A percentile compares a stretch with the other conserved stretches of the same genome.
phyloP scores from a whole-genome alignment of 2,113 vertebrate species.

The Alethe castanea region DNA sequence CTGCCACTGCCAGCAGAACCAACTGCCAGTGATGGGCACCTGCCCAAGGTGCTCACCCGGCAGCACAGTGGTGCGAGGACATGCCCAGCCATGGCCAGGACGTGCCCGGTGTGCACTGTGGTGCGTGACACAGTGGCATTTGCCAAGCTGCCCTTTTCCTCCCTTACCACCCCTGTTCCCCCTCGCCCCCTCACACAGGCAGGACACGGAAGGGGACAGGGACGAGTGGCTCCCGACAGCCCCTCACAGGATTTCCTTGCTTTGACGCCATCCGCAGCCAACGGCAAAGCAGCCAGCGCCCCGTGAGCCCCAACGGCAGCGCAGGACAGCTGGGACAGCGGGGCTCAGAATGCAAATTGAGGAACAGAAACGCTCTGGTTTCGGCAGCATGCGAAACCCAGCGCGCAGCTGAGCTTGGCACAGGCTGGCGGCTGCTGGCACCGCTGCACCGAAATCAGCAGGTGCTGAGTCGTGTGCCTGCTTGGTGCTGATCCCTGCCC shows the following conservation, averaged over 20 bases:
- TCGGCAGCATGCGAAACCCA: not conserved
- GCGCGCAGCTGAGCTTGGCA: not conserved
- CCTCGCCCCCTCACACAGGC: fast-evolving
- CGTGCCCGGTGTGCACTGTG: not conserved
- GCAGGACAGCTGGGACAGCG: not conserved
- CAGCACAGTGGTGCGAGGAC: fast-evolving
- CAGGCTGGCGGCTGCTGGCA: not conserved
- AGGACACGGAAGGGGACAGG: not conserved
- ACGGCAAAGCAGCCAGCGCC: not conserved
- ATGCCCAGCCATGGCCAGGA: fast-evolving
- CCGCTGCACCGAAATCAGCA: conserved; percentile 24
- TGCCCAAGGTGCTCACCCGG: not conserved
- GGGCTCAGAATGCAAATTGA: conserved; percentile 7
- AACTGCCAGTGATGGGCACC: not conserved
- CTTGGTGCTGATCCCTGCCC: not conserved
- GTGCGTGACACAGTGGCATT: fast-evolving
- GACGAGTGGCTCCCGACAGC: not conserved
- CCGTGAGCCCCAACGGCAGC: not conserved
- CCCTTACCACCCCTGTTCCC: not conserved
- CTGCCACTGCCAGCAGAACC: not conserved
- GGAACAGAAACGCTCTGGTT: conserved; percentile 50
- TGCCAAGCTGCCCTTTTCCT: not conserved
- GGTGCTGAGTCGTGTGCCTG: not conserved
- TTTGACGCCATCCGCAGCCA: not conserved
- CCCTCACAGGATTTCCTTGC: not conserved